A percentile compares a stretch with the other conserved stretches of the same genome.
Conservation (phyloP, 2,888 invertebrate genomes). For the Apocheima hispidaria region DNA sequence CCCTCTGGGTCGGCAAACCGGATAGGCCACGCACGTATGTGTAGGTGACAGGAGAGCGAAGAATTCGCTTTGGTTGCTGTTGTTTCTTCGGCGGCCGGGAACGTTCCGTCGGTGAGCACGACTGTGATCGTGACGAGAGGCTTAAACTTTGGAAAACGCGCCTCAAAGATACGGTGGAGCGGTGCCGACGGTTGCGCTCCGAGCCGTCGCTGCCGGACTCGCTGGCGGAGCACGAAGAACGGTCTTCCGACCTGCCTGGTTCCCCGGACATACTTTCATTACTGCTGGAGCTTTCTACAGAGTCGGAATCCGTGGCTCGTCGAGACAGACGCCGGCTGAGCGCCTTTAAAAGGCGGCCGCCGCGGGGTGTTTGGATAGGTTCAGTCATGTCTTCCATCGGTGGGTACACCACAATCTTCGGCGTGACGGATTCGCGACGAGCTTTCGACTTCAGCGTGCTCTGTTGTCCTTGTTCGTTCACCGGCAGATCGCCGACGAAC, state of each 20-base stretch:
- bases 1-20: slow-evolving; percentile 92
- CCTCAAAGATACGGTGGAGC: slow-evolving; percentile 89
- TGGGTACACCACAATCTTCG: slow-evolving; percentile 81
- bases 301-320: slow-evolving; percentile 76
- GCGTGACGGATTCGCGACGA: slow-evolving; percentile 70
- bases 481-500: slow-evolving; percentile 66
- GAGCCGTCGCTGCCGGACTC: slow-evolving; percentile 88
- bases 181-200: slow-evolving; percentile 77
- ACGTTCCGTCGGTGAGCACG: slow-evolving; percentile 85
- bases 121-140: slow-evolving; percentile 88
- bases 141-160: slow-evolving; percentile 90
- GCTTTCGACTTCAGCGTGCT: slow-evolving; percentile 56
- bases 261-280: slow-evolving; percentile 78
- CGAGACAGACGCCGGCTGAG: slow-evolving; percentile 88
- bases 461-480: slow-evolving; percentile 62
- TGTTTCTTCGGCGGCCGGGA: slow-evolving; percentile 84
- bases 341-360: slow-evolving; percentile 88
- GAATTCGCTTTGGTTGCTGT: slow-evolving; percentile 90
- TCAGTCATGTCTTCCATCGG: slow-evolving; percentile 84
- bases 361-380: slow-evolving; percentile 84
- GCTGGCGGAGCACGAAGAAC: slow-evolving; percentile 86
- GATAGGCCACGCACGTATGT: slow-evolving; percentile 93
- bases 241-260: slow-evolving; percentile 68
- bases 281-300: slow-evolving; percentile 77
- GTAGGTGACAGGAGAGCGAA: slow-evolving; percentile 92